Conservation (phyloP, 2,797 vertebrate genomes). For the Lateolabrax maculatus region DNA sequence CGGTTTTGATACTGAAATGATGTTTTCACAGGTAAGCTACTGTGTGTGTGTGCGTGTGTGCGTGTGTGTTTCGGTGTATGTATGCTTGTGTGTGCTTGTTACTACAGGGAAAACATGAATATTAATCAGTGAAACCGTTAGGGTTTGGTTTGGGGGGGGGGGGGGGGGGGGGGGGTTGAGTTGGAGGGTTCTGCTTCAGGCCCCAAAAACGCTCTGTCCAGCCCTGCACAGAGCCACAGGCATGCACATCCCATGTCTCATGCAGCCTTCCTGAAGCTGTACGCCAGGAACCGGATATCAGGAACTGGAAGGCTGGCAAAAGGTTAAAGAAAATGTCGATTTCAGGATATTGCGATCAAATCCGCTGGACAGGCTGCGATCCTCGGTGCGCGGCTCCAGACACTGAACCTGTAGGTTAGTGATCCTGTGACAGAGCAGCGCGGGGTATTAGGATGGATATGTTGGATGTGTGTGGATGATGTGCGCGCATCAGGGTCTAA, state of each 20-base stretch:
- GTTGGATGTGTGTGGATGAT: background rate
- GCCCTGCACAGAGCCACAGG: constrained; percentile 7
- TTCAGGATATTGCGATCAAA: constrained; percentile 31
- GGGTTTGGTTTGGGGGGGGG: background rate
- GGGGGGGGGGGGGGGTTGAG: too few species aligned
- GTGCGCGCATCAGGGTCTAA: background rate
- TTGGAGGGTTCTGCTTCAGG: background rate
- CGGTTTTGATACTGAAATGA: too few species aligned
- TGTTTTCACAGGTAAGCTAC: too few species aligned
- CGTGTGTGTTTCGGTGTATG: background rate
- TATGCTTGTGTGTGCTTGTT: background rate
- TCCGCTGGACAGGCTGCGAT: background rate
- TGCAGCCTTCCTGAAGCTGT: background rate
- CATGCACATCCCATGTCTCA: background rate
- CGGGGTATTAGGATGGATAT: background rate
- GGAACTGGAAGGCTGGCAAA: background rate
- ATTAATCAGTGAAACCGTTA: background rate
- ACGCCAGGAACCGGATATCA: background rate
- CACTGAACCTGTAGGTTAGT: background rate
- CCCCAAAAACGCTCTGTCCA: background rate
- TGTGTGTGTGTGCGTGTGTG: background rate
- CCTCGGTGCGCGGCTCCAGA: background rate
- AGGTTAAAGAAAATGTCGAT: background rate
- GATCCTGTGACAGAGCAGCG: background rate
- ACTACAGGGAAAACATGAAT: background rate